These are phyloP conservation scores for Pseudomugil tenellus DNA, from an alignment of 2,797 vertebrate genomes.

Conservation along the genomic window DNA sequence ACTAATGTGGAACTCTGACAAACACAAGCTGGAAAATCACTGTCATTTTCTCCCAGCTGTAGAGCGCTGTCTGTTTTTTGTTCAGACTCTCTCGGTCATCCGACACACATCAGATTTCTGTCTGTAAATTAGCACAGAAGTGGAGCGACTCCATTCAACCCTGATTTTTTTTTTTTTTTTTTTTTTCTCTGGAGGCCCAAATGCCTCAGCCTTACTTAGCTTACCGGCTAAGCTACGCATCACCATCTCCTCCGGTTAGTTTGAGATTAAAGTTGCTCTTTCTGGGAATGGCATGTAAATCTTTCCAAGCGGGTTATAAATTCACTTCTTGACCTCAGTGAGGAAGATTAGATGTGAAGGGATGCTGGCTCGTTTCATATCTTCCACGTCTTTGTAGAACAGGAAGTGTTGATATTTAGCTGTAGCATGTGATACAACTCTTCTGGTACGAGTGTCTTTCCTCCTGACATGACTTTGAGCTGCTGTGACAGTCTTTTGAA, in stretches of 20 bases:
- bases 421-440: constrained; percentile 9
- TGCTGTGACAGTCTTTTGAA: constrained; percentile 35
- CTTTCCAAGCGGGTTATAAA: constrained; percentile 39
- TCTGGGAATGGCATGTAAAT: constrained; percentile 56
- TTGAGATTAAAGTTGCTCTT: constrained; percentile 50
- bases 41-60: constrained; percentile 23
- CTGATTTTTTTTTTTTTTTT: constrained; percentile 25
- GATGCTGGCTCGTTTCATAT: constrained; percentile 37
- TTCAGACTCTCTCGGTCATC: not conserved
- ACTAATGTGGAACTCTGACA: constrained; percentile 42
- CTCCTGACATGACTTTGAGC: constrained; percentile 19
- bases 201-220: constrained; percentile 21
- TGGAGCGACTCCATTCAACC: constrained; percentile 24
- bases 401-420: constrained; percentile 56
- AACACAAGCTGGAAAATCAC: constrained; percentile 31
- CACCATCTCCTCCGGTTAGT: constrained; percentile 36
- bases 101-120: not conserved
- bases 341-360: constrained; percentile 10
- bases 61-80: not conserved
- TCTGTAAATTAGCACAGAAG: constrained; percentile 1
- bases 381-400: constrained; percentile 64
- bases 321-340: constrained; percentile 53
- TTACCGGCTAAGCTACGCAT: constrained; percentile 52
- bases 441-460: not conserved
- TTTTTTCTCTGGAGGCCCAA: not conserved